These are phyloP conservation scores for Gortyna flavago DNA, from an alignment of 2,888 invertebrate species.

Conservation along the genomic window DNA sequence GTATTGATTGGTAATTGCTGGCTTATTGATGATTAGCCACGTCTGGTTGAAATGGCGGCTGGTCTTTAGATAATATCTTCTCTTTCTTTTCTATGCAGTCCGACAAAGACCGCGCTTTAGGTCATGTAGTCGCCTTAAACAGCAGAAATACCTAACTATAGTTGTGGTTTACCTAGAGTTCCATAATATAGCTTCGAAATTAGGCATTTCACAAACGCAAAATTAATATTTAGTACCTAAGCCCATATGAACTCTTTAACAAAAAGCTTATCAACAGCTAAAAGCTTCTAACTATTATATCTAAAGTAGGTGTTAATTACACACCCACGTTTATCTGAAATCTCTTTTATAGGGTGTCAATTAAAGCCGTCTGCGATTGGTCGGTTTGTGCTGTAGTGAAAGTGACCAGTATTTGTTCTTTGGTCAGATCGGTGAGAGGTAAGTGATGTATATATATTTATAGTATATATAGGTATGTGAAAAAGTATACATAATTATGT, in stretches of 20 bases:
- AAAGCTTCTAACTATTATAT: not conserved
- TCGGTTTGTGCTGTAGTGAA: conserved; percentile 46
- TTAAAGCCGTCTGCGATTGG: conserved; percentile 45
- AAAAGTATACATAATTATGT: not conserved
- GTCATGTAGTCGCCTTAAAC: too few relatives aligned
- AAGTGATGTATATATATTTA: not conserved
- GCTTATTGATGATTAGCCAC: not conserved
- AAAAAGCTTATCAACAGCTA: not conserved
- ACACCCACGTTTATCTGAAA: conserved; percentile 33
- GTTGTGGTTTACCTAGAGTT: too few relatives aligned
- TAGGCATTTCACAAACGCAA: not conserved
- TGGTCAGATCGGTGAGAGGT: conserved; percentile 24
- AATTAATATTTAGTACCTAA: not conserved
- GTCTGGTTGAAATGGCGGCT: not conserved
- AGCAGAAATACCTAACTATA: too few relatives aligned
- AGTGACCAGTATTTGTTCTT: conserved; percentile 40
- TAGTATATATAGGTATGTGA: not conserved
- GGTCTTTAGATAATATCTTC: too few relatives aligned
- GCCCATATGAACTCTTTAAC: not conserved
- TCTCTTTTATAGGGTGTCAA: conserved; percentile 56
- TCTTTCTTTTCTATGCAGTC: too few relatives aligned
- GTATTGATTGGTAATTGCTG: conserved; percentile 16
- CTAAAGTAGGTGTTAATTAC: conserved; percentile 40
- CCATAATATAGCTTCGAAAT: too few relatives aligned
- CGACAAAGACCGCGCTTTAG: too few relatives aligned